Evolutionary conservation across 2,113 vertebrate genomes (phyloP), one percentile per base, ranked within the genome.

Genomic region (Fulica atra): DNA sequence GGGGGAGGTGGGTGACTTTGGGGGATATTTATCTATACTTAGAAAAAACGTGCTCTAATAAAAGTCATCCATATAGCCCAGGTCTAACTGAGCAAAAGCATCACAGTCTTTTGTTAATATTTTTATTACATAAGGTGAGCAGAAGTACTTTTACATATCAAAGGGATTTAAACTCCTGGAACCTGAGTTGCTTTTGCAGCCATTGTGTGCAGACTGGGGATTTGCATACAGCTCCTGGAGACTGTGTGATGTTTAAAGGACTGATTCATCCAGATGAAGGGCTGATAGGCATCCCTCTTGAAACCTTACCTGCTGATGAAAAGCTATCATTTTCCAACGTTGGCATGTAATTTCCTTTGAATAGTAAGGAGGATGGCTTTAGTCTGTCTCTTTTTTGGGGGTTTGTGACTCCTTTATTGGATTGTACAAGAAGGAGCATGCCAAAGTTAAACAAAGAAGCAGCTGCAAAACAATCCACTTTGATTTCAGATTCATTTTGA

Each of bases 401-500:
- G 42, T 71, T 29, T 20, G 1, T 65, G 68, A 56, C 59, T 92
- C 68, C 71, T 63, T 48, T 46, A 11, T 19, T 81, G 83, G 42
- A 15, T 61, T 5, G 28, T 36, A 20, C 73, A n/a, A 14, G 78
- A 35, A 87, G 57, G 77, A 73, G 2, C 57, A 14, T 65, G 68
- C 72, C 95, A 92, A 59, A 86, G 36, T 4, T 23, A 71, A 46
- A 81, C 93, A 91, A 85, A 93, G 89, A 29, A 81, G 89, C 92
- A 95, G 93, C 93, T 95, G 94, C 86, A 29, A 17, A 81, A 44
- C 64, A 82, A 81, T 51, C 61, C 77, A 5, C 73, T 85, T 50
- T 10, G 84, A 80, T 82, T 95, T 44, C 28, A 17, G 50, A 36
- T 68, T 13, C 9, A 2, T 38, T 88, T 3, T 2, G 40, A 68